phyloP scores from a whole-genome alignment of 1,140 invertebrate genomes.

The Panulirus ornatus region DNA sequence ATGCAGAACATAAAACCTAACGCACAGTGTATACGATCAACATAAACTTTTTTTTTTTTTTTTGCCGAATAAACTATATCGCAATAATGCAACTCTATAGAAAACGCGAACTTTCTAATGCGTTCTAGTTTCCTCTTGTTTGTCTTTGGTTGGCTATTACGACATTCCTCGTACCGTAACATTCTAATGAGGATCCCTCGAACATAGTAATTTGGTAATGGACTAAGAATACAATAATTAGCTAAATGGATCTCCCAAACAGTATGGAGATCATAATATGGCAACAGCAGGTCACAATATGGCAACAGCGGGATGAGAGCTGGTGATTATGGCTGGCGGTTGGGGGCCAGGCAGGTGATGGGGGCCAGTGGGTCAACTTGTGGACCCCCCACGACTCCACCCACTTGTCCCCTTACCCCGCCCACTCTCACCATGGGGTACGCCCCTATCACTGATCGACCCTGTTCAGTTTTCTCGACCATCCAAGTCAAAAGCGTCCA shows the following conservation, averaged over 20 bases:
- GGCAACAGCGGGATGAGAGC: neutral
- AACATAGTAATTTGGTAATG: neutral
- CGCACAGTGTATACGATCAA: neutral
- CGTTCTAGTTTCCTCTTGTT: neutral
- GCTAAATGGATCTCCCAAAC: neutral
- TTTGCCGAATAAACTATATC: no score
- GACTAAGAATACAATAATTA: neutral
- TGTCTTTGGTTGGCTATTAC: neutral
- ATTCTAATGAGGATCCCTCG: neutral
- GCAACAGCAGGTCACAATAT: neutral
- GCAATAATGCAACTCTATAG: no score
- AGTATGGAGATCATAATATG: no score
- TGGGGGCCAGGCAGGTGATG: slow-evolving; percentile 22
- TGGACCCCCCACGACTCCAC: neutral
- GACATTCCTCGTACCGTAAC: neutral
- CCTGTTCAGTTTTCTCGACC: slow-evolving; percentile 24
- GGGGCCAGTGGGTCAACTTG: slow-evolving; percentile 53
- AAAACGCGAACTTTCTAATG: neutral
- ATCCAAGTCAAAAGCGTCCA: neutral
- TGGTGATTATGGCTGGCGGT: no score
- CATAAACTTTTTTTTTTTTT: no score
- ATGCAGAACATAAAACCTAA: neutral
- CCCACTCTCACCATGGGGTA: neutral
- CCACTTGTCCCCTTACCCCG: neutral
- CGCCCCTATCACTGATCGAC: neutral